Conservation (phyloP, 2,113 vertebrate genomes). For the Pluvianellus socialis region DNA sequence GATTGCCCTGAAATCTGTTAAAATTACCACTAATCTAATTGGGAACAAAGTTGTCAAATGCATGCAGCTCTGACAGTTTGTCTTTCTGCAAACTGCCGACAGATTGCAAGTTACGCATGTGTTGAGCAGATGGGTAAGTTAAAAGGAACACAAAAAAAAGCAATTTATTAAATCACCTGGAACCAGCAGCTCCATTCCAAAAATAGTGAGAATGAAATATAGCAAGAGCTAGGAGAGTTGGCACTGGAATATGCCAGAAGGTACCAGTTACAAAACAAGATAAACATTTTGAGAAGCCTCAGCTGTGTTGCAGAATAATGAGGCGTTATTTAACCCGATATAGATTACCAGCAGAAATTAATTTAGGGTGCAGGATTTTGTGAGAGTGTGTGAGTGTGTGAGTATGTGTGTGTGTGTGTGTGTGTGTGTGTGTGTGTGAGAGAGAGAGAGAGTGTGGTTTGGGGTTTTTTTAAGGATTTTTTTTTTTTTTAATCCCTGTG, state of each 20-base stretch:
- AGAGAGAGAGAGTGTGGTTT: neutral
- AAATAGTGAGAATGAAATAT: constrained; percentile 90
- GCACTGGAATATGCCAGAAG: constrained; percentile 85
- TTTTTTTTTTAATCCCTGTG: constrained; percentile 55
- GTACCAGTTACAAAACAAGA: constrained; percentile 88
- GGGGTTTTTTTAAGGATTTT: neutral
- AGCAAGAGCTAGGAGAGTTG: constrained; percentile 83
- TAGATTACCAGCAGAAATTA: constrained; percentile 84
- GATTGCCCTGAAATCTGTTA: constrained; percentile 87
- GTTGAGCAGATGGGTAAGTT: constrained; percentile 89
- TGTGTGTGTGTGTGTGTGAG: neutral
- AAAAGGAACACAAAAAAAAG: constrained; percentile 85
- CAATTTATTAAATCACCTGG: constrained; percentile 90
- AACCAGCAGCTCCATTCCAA: constrained; percentile 86
- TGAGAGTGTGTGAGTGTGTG: constrained; percentile 47
- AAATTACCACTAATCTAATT: constrained; percentile 88
- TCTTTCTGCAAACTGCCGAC: constrained; percentile 86
- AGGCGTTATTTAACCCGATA: constrained; percentile 85
- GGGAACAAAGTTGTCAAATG: constrained; percentile 87
- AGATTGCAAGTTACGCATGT: constrained; percentile 88
- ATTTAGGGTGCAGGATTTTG: constrained; percentile 80
- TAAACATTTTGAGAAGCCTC: constrained; percentile 90
- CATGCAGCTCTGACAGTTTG: constrained; percentile 84
- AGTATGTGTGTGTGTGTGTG: neutral
- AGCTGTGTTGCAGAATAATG: constrained; percentile 87